A percentile compares a stretch with the other conserved stretches of the same genome.
These are phyloP conservation scores for Nerophis ophidion DNA, from an alignment of 2,113 vertebrate species.

Conservation along the genomic window DNA sequence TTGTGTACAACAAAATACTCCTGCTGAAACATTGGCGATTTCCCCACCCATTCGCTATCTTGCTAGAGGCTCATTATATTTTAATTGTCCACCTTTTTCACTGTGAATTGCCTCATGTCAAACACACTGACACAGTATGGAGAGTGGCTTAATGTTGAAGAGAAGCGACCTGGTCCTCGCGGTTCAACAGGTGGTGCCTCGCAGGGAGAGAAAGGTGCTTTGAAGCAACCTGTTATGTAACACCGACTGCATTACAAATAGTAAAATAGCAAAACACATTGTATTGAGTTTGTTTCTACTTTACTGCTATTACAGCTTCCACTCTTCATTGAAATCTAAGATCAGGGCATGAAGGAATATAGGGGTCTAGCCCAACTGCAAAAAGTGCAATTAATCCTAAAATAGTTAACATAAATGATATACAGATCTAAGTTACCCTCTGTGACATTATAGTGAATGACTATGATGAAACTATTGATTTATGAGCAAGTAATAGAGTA, in stretches of 20 bases:
- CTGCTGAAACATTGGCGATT: conserved; percentile 6
- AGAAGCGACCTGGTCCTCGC: conserved; percentile 17
- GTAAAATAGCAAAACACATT: no score
- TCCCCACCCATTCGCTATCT: conserved; percentile 2
- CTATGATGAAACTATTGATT: no score
- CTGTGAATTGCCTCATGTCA: conserved; percentile 10
- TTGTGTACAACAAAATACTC: not conserved
- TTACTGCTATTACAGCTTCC: no score
- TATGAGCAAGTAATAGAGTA: no score
- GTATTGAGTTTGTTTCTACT: no score
- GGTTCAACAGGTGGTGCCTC: conserved; percentile 49
- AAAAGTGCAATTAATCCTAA: no score
- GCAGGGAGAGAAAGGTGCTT: conserved; percentile 2
- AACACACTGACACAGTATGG: conserved; percentile 15
- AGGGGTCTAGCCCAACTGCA: no score
- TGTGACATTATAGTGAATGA: no score
- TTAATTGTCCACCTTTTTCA: conserved; percentile 48
- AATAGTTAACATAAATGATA: no score
- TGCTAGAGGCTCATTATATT: conserved; percentile 40
- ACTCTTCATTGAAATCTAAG: no score
- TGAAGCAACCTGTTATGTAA: not conserved
- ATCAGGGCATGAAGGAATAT: not conserved
- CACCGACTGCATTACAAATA: not conserved
- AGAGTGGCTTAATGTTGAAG: conserved; percentile 10
- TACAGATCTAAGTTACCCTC: no score